Evolutionary conservation across 1,140 invertebrate genomes (phyloP).

Genomic region (Drosophila tropicalis): DNA sequence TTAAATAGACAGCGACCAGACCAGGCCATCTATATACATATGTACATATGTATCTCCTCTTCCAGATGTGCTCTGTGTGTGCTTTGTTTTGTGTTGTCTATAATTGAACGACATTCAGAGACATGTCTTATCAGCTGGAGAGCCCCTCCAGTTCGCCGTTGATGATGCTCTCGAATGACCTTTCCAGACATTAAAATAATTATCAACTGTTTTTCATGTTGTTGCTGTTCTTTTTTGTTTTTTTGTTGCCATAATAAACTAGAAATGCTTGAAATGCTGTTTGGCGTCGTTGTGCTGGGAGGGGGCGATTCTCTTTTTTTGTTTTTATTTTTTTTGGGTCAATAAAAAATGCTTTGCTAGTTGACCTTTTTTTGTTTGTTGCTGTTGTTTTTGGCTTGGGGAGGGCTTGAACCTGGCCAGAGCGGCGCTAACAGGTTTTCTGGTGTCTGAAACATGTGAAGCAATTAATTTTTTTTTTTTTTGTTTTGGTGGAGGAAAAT

Average conservation of each 20-base stretch:
- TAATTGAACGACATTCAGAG: constrained; percentile 16
- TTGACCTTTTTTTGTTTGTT: constrained; percentile 57
- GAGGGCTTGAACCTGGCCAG: constrained; percentile 40
- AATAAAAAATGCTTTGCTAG: constrained; percentile 56
- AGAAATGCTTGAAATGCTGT: constrained; percentile 27
- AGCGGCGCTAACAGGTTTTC: constrained; percentile 56
- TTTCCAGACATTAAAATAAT: constrained; percentile 40
- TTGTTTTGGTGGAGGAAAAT: constrained; percentile 22
- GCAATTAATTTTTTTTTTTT: constrained; percentile 47
- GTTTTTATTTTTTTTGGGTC: constrained; percentile 44
- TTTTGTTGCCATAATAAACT: constrained; percentile 50
- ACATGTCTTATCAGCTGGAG: constrained; percentile 42
- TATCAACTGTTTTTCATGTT: constrained; percentile 51
- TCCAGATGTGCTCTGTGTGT: neutral
- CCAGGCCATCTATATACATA: neutral
- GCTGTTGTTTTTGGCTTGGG: constrained; percentile 27
- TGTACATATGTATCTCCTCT: neutral
- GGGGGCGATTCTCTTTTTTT: constrained; percentile 17
- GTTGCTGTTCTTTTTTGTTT: neutral
- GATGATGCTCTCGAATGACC: constrained; percentile 46
- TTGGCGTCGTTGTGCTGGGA: constrained; percentile 15
- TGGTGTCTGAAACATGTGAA: constrained; percentile 40
- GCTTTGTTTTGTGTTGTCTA: neutral
- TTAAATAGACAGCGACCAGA: constrained; percentile 30
- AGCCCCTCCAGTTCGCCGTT: neutral